Conservation (phyloP, 1,140 invertebrate genomes). For the Leptoteleia sp. region DNA sequence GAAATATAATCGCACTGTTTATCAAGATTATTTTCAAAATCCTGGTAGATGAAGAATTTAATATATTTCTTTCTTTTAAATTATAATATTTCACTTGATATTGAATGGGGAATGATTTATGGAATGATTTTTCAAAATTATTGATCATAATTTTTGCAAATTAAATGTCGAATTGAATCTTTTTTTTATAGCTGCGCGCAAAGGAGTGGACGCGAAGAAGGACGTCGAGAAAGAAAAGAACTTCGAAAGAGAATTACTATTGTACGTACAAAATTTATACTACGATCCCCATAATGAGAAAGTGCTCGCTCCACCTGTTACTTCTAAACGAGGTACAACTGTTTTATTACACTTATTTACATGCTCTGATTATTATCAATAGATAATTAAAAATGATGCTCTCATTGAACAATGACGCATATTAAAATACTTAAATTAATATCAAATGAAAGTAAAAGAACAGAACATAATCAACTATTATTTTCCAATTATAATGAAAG, state of each 20-base stretch:
- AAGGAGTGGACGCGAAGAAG: background rate
- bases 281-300: constrained; percentile 65
- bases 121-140: no score
- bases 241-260: constrained; percentile 64
- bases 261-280: constrained; percentile 66
- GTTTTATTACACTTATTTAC: constrained; percentile 18
- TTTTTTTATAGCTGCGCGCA: background rate
- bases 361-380: constrained; percentile 28
- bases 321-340: constrained; percentile 67
- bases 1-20: constrained; percentile 57
- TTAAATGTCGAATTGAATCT: no score
- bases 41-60: constrained; percentile 23
- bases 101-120: no score
- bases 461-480: no score
- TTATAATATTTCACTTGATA: no score
- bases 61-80: background rate
- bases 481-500: no score
- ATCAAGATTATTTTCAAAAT: constrained; percentile 60
- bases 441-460: background rate
- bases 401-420: background rate
- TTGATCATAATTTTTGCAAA: no score
- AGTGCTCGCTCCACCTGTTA: constrained; percentile 65
- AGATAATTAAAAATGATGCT: background rate
- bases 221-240: constrained; percentile 43
- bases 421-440: background rate